Conservation (phyloP, 1,140 invertebrate genomes). For the Trichogramma pretiosum region DNA sequence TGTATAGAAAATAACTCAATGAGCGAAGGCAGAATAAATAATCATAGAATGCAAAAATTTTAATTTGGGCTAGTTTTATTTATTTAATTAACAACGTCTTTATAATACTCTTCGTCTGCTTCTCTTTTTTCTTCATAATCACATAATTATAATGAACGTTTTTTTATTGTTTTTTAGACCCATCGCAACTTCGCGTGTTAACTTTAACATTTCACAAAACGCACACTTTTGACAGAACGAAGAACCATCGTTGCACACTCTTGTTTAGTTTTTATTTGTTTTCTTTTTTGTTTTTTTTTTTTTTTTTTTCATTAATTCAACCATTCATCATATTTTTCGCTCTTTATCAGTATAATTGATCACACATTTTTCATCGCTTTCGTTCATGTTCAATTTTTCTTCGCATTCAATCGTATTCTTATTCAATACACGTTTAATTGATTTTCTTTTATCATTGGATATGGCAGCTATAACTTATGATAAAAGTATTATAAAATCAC, state of each 20-base stretch:
- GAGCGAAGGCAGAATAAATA: not conserved
- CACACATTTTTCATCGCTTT: not conserved
- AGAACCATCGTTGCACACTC: constrained; percentile 10
- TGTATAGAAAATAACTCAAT: not conserved
- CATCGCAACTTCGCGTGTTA: constrained; percentile 38
- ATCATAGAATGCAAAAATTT: constrained; percentile 1
- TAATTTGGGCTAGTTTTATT: constrained; percentile 48
- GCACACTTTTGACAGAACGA: constrained; percentile 27
- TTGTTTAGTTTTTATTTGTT: too few relatives aligned
- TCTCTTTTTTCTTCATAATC: constrained; percentile 45
- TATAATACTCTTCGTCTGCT: constrained; percentile 46
- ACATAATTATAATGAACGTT: constrained; percentile 45
- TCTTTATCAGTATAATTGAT: constrained; percentile 2
- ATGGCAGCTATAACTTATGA: constrained; percentile 45
- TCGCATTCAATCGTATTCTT: constrained; percentile 28
- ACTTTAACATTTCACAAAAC: constrained; percentile 33
- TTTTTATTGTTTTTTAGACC: constrained; percentile 46
- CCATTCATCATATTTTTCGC: constrained; percentile 21
- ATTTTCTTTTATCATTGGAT: constrained; percentile 29
- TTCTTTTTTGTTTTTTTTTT: too few relatives aligned
- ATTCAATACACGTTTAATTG: constrained; percentile 30
- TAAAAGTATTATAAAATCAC: constrained; percentile 45
- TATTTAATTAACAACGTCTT: constrained; percentile 48
- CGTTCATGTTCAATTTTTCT: constrained; percentile 19
- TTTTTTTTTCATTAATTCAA: constrained; percentile 16